Evolutionary conservation across 2,797 vertebrate species (phyloP), one percentile per base, ranked within the genome.

Genomic region (Vespertilio murinus): DNA sequence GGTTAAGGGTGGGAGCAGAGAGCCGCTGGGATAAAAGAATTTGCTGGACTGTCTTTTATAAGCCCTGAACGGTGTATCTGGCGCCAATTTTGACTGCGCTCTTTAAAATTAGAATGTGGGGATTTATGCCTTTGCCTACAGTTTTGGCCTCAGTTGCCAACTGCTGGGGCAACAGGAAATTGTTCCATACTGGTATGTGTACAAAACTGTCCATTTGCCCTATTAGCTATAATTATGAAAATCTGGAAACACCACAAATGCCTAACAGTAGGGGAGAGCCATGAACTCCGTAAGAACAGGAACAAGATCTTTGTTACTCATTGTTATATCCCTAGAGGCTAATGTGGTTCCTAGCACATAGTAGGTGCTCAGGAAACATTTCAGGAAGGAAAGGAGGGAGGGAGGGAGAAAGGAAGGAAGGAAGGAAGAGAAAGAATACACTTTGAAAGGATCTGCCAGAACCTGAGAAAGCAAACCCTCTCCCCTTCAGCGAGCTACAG

Each of bases 1-100:
- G 1, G 0, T 17, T 47, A 25, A 25, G 45, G 28, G 8, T 0
- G 12, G 12, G 18, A 2, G 1, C 0, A 0, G 16, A 6, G 38
- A 35, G 16, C 1, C 16, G 17, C 2, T 12, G 3, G 4, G 17
- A 47, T 12, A 23, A 35, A 6, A 28, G 71, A 75, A 67, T 49
- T 61, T 73, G 42, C 71, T 45, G 12, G 17, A 40, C 65, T 49
- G 28, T 70, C 70, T 86, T 75, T 88, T 47, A 47, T 28, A 79
- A 92, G 52, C 40, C 54, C 40, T 12, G 3, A 47, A 80, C 42
- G 7, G 23, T 71, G 10, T 17, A 8, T 73, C 61, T 91, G 54
- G 42, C 47, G 70, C 33, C 35, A 52, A 0, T 42, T 67, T 75
- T 82, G 45, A 59, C 71, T 77, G 10, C 9, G 14, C 25, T 90